phyloP scores from a whole-genome alignment of 2,797 vertebrate species.

The Clamator glandarius region DNA sequence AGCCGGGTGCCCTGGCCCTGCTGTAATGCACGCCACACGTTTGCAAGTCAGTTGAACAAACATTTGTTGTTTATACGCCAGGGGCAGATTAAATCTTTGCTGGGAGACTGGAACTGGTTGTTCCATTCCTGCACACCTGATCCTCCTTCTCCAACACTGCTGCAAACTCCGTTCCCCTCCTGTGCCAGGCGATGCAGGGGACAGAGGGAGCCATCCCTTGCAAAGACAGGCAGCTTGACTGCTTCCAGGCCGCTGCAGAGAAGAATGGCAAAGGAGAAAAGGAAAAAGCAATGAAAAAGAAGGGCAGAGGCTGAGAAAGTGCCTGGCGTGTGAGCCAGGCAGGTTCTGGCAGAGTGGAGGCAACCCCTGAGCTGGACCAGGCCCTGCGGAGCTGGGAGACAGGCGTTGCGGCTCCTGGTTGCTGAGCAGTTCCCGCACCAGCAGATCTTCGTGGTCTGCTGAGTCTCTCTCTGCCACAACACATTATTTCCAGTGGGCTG shows the following conservation, averaged over 20 bases:
- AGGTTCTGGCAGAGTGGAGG: accelerated
- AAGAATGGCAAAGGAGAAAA: background rate
- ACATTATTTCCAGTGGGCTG: constrained; percentile 87
- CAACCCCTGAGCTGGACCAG: background rate
- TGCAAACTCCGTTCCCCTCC: background rate
- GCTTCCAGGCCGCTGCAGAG: background rate
- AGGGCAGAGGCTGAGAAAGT: background rate
- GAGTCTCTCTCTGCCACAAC: constrained; percentile 86
- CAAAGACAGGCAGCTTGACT: background rate
- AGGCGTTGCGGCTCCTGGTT: constrained; percentile 64
- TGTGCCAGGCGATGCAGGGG: background rate
- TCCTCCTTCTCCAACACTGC: background rate
- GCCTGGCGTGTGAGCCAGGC: background rate
- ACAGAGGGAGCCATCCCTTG: accelerated
- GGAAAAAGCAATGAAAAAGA: background rate
- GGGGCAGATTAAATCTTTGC: constrained; percentile 69
- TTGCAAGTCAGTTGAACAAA: constrained; percentile 66
- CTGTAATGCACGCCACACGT: background rate
- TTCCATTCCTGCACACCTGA: constrained; percentile 56
- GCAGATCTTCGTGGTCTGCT: constrained; percentile 77
- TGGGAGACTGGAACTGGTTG: constrained; percentile 68
- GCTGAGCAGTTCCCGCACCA: constrained; percentile 66
- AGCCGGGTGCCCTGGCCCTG: accelerated
- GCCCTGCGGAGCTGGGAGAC: constrained; percentile 20
- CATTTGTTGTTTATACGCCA: constrained; percentile 67